Base-by-base conservation (phyloP, 64 coral and sea anemone species). In the Anthopleura sola region DNA sequence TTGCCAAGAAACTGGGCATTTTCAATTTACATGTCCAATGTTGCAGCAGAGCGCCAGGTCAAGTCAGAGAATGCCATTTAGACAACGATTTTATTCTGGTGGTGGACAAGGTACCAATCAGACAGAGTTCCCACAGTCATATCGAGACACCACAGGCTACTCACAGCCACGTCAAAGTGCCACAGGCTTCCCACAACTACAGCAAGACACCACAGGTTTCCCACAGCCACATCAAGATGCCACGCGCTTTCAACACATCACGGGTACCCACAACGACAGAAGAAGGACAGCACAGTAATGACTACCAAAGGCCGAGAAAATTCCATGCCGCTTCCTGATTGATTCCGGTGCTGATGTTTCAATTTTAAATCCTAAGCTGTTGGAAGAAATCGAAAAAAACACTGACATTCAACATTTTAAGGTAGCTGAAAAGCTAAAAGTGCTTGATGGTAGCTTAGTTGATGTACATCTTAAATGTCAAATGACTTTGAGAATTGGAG, bases 311-410 rank as follows among this genome's bases (percentile, higher is more conserved):
- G 69, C 26, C 69, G 69, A 75, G 34, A n/a, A 23, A 4, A 36
- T 75, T 33, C n/a, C n/a, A 33, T 75, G 69, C 26, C 6, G 26
- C 29, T 33, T 19, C 29, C 69, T 75, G 26, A 36, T 75, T 2
- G 69, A 75, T 23, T 75, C 69, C 29, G 69, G 69, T 29, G 69
- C 69, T 29, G 69, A 75, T 36, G n/a, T 75, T 75, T 75, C 69
- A 29, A 5, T 75, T 33, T 26, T 75, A 75, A 68, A 68, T 14
- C 28, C 62, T 3, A 33, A 29, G 7, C 11, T 75, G 18, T 12
- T 26, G 26, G 3, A 75, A 33, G 69, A 75, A 2, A 33, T 75
- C 7, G n/a, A 14, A 14, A 75, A 75, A n/a, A 75, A 36, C 2
- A 75, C 69, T 26, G 26, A 8, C 17, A 21, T 28, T 36, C n/a